A percentile compares a stretch with the other conserved stretches of the same genome.
Evolutionary conservation across 1,140 invertebrate species (phyloP).

Genomic region (Coelopa frigida): DNA sequence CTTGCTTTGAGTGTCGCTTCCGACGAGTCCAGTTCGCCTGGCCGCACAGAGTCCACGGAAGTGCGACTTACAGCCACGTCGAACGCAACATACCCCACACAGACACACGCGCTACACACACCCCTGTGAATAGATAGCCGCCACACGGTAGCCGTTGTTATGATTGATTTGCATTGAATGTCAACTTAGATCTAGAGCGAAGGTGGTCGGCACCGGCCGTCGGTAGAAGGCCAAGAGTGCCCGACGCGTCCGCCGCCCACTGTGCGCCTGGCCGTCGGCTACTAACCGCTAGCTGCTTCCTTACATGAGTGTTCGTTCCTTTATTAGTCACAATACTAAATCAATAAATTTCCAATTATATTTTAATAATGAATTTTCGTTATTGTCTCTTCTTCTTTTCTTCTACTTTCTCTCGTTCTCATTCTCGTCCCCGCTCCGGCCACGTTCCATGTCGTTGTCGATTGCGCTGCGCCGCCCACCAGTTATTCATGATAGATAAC

Average conservation of each 20-base stretch:
- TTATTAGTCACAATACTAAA: constrained; percentile 9
- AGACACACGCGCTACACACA: too few relatives aligned
- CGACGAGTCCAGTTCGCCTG: too few relatives aligned
- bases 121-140: too few relatives aligned
- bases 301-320: constrained; percentile 4
- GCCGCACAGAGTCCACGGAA: too few relatives aligned
- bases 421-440: neutral
- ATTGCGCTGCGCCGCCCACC: neutral
- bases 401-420: neutral
- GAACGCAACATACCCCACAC: too few relatives aligned
- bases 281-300: too few relatives aligned
- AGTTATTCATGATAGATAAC: constrained; percentile 99
- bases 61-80: too few relatives aligned
- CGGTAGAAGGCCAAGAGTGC: neutral
- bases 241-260: neutral
- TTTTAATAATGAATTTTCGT: constrained; percentile 10
- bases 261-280: too few relatives aligned
- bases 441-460: neutral
- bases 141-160: too few relatives aligned
- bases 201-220: neutral
- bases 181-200: too few relatives aligned
- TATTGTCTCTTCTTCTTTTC: constrained; percentile 4
- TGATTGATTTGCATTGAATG: too few relatives aligned
- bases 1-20: too few relatives aligned
- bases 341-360: constrained; percentile 11